Evolutionary conservation across 2,888 invertebrate species (phyloP).

Genomic region (Xanthorhoe designata): DNA sequence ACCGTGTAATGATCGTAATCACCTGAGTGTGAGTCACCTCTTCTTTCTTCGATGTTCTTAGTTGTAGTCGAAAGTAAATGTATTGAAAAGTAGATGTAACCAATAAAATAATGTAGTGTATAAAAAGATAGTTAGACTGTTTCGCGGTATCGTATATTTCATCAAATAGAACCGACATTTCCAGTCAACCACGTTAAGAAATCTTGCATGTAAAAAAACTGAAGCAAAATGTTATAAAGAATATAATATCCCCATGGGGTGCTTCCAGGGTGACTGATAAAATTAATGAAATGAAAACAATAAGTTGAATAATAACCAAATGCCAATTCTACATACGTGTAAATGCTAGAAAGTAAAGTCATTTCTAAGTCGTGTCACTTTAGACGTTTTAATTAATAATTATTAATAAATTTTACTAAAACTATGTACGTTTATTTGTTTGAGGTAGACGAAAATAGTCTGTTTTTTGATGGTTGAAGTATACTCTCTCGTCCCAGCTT

Average conservation of each 20-base stretch:
- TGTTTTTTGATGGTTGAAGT: neutral
- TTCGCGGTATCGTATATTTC: slow-evolving; percentile 29
- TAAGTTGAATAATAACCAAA: slow-evolving; percentile 20
- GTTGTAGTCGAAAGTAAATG: slow-evolving; percentile 20
- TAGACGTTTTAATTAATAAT: slow-evolving; percentile 13
- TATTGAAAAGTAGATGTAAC: slow-evolving; percentile 18
- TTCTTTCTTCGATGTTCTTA: slow-evolving; percentile 26
- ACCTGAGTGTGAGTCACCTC: slow-evolving; percentile 2
- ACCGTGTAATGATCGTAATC: neutral
- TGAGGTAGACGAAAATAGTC: neutral
- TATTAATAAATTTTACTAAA: slow-evolving; percentile 4
- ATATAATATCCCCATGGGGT: slow-evolving; percentile 26
- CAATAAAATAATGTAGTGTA: slow-evolving; percentile 19
- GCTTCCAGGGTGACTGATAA: slow-evolving; percentile 37
- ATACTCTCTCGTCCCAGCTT: slow-evolving; percentile 4
- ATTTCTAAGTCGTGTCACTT: slow-evolving; percentile 27
- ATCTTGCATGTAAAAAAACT: slow-evolving; percentile 25
- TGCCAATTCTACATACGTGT: slow-evolving; percentile 28
- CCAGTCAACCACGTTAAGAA: slow-evolving; percentile 17
- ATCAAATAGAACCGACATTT: slow-evolving; percentile 11
- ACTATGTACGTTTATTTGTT: neutral
- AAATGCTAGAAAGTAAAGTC: slow-evolving; percentile 15
- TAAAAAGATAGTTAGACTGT: slow-evolving; percentile 16
- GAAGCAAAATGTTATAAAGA: slow-evolving; percentile 13
- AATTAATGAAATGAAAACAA: slow-evolving; percentile 22